Conservation (phyloP, 2,113 vertebrate genomes). For the Orycteropus afer region DNA sequence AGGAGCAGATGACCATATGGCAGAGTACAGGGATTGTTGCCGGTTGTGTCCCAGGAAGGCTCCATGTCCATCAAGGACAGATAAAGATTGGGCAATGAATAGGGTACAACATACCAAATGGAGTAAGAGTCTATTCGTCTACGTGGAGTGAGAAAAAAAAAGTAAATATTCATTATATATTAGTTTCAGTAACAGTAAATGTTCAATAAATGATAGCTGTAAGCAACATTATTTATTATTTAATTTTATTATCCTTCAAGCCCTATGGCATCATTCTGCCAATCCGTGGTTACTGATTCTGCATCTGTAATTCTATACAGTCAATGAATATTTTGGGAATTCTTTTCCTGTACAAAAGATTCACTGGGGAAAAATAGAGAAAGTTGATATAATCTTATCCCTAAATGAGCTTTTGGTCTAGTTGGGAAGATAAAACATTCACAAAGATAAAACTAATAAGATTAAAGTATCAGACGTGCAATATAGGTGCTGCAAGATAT, state of each 20-base stretch:
- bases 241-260: not conserved
- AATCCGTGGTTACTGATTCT: slow-evolving; percentile 7
- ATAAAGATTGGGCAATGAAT: slow-evolving; percentile 36
- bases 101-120: slow-evolving; percentile 72
- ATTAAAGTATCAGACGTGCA: not conserved
- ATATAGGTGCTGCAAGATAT: not conserved
- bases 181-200: slow-evolving; percentile 35
- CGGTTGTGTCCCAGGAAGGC: slow-evolving; percentile 58
- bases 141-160: slow-evolving; percentile 79
- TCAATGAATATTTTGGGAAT: not conserved
- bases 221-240: slow-evolving; percentile 1
- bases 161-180: slow-evolving; percentile 30
- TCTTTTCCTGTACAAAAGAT: not conserved
- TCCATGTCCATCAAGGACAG: slow-evolving; percentile 48
- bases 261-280: not conserved
- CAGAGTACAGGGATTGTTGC: slow-evolving; percentile 32
- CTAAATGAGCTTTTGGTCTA: not conserved
- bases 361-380: slow-evolving; percentile 15
- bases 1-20: slow-evolving; percentile 53
- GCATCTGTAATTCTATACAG: not conserved
- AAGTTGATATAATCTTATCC: not conserved
- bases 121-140: slow-evolving; percentile 83
- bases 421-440: slow-evolving; percentile 30
- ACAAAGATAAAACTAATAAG: not conserved
- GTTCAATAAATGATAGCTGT: not conserved